A percentile compares a stretch with the other conserved stretches of the same genome.
Evolutionary conservation across 2,888 invertebrate genomes (phyloP).

Genomic region (Odontothrips loti): DNA sequence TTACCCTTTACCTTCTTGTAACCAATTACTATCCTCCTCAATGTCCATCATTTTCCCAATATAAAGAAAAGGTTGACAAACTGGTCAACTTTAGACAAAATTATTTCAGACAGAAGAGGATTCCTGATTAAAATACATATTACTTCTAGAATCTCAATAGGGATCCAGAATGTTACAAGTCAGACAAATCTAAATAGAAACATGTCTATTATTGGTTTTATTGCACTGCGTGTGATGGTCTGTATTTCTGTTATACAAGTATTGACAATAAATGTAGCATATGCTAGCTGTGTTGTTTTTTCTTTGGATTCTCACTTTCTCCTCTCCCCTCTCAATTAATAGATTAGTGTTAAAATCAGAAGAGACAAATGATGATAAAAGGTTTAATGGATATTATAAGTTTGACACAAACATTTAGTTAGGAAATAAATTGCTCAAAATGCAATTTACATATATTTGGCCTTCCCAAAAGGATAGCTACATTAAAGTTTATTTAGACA

Average conservation of each 20-base stretch:
- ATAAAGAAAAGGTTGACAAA: too few species aligned
- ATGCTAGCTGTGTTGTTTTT: neutral
- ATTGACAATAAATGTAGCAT: conserved; percentile 10
- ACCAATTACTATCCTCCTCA: too few species aligned
- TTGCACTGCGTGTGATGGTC: neutral
- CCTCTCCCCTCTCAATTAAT: too few species aligned
- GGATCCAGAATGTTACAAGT: neutral
- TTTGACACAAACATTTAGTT: too few species aligned
- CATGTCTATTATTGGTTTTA: neutral
- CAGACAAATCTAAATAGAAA: neutral
- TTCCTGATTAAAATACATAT: neutral
- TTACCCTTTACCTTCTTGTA: too few species aligned
- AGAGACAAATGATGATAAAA: too few species aligned
- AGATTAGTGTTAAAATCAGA: too few species aligned
- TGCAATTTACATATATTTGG: too few species aligned
- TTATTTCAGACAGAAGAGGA: neutral
- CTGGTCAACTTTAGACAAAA: neutral
- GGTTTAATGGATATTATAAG: too few species aligned
- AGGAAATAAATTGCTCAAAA: too few species aligned
- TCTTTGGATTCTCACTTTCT: neutral
- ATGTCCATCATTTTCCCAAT: too few species aligned
- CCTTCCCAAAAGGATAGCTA: neutral
- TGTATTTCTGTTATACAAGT: neutral
- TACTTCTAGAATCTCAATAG: neutral
- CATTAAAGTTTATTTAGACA: neutral